Evolutionary conservation across 2,797 vertebrate species (phyloP).

Genomic region (Etheostoma nigrum): DNA sequence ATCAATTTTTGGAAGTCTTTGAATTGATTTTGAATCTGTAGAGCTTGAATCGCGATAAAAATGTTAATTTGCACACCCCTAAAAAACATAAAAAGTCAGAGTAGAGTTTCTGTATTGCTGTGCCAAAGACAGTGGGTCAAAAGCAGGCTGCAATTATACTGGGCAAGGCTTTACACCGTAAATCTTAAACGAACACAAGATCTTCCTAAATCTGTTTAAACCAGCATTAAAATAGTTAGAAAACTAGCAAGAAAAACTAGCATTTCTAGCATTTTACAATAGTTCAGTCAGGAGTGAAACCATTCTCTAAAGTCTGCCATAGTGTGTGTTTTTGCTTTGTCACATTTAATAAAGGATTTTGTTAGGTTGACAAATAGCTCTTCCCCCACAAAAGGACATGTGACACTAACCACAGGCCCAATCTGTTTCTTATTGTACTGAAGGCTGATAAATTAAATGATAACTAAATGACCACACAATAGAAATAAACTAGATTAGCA

Average conservation of each 20-base stretch:
- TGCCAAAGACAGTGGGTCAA: neutral
- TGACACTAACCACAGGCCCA: neutral
- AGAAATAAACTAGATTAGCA: neutral
- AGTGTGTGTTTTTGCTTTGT: slow-evolving; percentile 18
- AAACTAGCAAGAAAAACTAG: neutral
- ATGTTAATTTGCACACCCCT: too few relatives aligned
- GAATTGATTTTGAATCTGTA: too few relatives aligned
- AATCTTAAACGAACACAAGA: neutral
- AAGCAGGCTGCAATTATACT: neutral
- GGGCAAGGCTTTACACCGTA: neutral
- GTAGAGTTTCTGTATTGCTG: neutral
- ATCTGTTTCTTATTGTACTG: neutral
- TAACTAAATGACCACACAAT: neutral
- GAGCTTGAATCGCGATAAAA: too few relatives aligned
- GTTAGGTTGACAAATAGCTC: slow-evolving; percentile 20
- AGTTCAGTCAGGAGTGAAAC: slow-evolving; percentile 1
- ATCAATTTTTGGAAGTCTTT: too few relatives aligned
- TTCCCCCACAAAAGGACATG: neutral
- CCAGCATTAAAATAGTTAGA: neutral
- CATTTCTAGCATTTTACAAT: neutral
- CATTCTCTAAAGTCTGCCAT: neutral
- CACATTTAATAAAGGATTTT: slow-evolving; percentile 23
- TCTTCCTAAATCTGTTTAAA: neutral
- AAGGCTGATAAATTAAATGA: neutral
- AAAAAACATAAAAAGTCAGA: neutral